These are phyloP conservation scores for Fringilla coelebs DNA, from an alignment of 2,797 vertebrate species.

Conservation along the genomic window DNA sequence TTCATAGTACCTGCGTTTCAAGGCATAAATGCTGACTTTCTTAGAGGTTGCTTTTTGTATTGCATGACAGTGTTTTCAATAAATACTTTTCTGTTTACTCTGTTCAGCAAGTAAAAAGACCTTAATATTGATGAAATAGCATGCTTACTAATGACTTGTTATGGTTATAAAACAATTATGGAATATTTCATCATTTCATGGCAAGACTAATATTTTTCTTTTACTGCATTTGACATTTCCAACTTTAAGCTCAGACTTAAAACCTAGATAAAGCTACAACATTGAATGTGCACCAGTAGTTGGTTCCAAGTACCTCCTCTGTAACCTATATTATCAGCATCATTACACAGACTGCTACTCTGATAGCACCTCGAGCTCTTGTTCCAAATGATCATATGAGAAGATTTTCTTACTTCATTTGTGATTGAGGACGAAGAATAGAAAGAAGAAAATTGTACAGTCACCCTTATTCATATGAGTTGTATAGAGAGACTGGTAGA, in stretches of 20 bases:
- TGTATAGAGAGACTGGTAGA: background rate
- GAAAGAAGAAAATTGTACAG: background rate
- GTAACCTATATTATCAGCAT: background rate
- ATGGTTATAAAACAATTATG: background rate
- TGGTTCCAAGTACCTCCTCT: background rate
- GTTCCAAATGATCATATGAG: background rate
- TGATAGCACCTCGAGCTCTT: constrained; percentile 7
- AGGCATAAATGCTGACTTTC: background rate
- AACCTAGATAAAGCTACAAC: background rate
- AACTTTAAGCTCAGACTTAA: background rate
- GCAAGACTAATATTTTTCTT: constrained; percentile 14
- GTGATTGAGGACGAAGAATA: background rate
- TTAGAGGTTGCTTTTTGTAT: background rate
- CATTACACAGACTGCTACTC: background rate
- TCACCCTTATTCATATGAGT: background rate
- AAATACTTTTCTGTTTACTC: constrained; percentile 45
- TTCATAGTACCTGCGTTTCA: background rate
- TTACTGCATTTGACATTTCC: constrained; percentile 27
- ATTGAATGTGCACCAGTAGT: background rate
- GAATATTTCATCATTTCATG: constrained; percentile 24
- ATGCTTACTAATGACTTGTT: constrained; percentile 38
- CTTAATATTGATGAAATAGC: constrained; percentile 51
- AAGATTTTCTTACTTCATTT: constrained; percentile 38
- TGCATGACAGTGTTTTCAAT: background rate
- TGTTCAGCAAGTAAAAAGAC: constrained; percentile 29